phyloP scores from a whole-genome alignment of 2,888 invertebrate species.

The Micoletzkya japonica region DNA sequence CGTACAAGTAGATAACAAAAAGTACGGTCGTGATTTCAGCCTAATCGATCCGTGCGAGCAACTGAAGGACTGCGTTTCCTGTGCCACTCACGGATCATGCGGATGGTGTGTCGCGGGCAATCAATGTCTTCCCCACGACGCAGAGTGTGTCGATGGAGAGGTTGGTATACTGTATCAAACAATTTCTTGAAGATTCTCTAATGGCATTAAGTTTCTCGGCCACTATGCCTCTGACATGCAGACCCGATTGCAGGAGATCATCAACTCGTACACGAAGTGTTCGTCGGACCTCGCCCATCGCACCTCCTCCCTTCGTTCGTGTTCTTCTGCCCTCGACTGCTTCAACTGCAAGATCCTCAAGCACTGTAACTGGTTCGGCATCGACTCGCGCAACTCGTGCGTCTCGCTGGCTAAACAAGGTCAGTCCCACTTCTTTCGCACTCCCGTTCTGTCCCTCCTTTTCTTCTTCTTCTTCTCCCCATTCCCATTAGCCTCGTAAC shows the following conservation, averaged over 20 bases:
- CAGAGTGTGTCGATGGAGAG: constrained; percentile 48
- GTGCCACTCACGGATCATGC: constrained; percentile 55
- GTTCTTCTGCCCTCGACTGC: constrained; percentile 53
- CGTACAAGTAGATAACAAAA: background rate
- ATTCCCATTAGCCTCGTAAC: background rate
- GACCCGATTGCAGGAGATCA: constrained; percentile 23
- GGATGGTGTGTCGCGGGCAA: constrained; percentile 60
- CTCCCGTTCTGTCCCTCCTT: background rate
- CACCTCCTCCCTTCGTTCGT: constrained; percentile 28
- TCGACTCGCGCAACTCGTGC: constrained; percentile 46
- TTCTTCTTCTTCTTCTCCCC: background rate
- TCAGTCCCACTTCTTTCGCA: too few species aligned
- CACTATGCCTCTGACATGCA: background rate
- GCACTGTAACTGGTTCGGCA: constrained; percentile 58
- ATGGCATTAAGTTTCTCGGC: background rate
- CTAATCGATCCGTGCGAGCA: constrained; percentile 49
- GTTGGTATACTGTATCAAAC: background rate
- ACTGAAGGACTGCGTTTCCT: constrained; percentile 55
- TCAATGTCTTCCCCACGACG: constrained; percentile 46
- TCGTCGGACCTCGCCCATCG: background rate
- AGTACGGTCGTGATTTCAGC: constrained; percentile 30
- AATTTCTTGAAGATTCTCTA: background rate
- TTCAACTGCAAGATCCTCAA: constrained; percentile 49
- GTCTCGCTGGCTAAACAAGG: constrained; percentile 47
- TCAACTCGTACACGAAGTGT: constrained; percentile 23